Evolutionary conservation across 2,888 invertebrate species (phyloP).

Genomic region (Callimorpha dominula): DNA sequence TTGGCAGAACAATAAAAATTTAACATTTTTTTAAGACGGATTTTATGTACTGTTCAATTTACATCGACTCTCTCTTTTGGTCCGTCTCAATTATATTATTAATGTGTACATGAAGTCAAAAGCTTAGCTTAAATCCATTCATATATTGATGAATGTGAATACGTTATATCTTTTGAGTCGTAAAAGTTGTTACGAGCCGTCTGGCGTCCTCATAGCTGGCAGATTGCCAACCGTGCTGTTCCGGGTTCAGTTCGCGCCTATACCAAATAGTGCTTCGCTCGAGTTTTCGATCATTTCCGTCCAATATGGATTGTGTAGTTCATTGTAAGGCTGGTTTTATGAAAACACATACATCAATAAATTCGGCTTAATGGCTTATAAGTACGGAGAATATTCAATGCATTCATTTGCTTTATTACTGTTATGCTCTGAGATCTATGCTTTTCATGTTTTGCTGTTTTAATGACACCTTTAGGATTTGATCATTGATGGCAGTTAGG

Average conservation of each 20-base stretch:
- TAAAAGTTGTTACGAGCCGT: slow-evolving; percentile 44
- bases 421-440: background rate
- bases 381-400: background rate
- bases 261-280: slow-evolving; percentile 44
- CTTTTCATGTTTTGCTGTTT: background rate
- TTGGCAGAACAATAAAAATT: no score
- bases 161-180: slow-evolving; percentile 13
- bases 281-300: slow-evolving; percentile 48
- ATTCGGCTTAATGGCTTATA: background rate
- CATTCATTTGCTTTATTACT: background rate
- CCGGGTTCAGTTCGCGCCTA: slow-evolving; percentile 58
- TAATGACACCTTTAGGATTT: background rate
- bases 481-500: no score
- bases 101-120: background rate
- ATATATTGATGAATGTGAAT: background rate
- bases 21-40: background rate
- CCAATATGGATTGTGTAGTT: slow-evolving; percentile 28
- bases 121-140: background rate
- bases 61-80: background rate
- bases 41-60: background rate
- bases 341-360: no score
- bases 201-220: slow-evolving; percentile 48
- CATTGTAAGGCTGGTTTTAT: slow-evolving; percentile 18
- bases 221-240: slow-evolving; percentile 50
- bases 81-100: background rate